phyloP scores from a whole-genome alignment of 2,888 invertebrate species.

The Hoplodrina ambigua region DNA sequence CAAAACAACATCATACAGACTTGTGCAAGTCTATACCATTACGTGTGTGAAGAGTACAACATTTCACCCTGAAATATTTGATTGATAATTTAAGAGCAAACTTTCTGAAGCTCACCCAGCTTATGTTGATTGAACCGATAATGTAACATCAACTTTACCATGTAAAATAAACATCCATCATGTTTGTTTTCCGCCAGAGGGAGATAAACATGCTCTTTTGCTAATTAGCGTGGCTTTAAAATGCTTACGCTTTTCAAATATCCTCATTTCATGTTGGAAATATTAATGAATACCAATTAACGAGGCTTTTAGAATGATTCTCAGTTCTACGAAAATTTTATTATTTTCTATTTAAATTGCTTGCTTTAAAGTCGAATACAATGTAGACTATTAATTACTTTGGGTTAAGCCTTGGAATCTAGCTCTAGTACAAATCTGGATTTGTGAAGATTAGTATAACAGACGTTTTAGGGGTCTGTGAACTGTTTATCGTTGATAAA shows the following conservation, averaged over 20 bases:
- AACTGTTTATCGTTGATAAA: too few species aligned
- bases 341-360: neutral
- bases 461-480: too few species aligned
- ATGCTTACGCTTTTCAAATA: slow-evolving; percentile 8
- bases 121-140: slow-evolving; percentile 34
- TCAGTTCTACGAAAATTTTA: neutral
- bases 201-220: slow-evolving; percentile 4
- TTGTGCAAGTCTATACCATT: neutral
- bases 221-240: slow-evolving; percentile 21
- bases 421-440: neutral
- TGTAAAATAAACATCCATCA: slow-evolving; percentile 36
- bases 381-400: too few species aligned
- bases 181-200: slow-evolving; percentile 6
- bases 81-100: slow-evolving; percentile 17
- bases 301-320: neutral
- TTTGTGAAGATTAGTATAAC: slow-evolving; percentile 3
- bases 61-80: slow-evolving; percentile 25
- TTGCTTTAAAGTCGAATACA: neutral
- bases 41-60: neutral
- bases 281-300: slow-evolving; percentile 1
- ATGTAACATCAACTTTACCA: slow-evolving; percentile 26
- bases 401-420: neutral
- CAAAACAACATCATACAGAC: too few species aligned
- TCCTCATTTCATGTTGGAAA: neutral
- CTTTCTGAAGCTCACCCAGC: slow-evolving; percentile 12